Percentiles rank a stretch among this genome's conserved stretches.
phyloP scores from a whole-genome alignment of 2,797 vertebrate species.

The Jordanella pulchra region DNA sequence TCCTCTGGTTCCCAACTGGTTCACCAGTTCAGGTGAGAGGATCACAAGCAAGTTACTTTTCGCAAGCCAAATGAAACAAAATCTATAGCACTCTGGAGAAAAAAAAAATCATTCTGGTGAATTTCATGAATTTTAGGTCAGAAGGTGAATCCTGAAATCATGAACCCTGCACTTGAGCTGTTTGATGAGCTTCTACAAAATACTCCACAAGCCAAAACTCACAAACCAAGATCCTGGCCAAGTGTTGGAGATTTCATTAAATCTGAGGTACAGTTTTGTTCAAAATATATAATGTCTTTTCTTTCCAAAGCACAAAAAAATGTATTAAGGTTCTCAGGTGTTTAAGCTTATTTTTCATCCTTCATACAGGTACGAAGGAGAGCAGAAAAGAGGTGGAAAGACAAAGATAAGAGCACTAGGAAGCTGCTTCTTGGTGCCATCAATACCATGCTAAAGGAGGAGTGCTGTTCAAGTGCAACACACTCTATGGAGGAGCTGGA shows the following conservation, averaged over 20 bases:
- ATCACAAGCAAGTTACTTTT: conserved; percentile 5
- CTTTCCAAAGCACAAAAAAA: background rate
- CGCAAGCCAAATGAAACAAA: background rate
- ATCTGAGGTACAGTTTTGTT: conserved; percentile 49
- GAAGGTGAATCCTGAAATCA: conserved; percentile 53
- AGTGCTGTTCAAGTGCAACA: conserved; percentile 84
- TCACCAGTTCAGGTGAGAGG: conserved; percentile 76
- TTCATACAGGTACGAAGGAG: conserved; percentile 36
- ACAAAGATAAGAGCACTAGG: conserved; percentile 31
- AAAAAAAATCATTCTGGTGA: background rate
- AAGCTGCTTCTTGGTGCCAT: conserved; percentile 77
- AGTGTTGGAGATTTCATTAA: conserved; percentile 85
- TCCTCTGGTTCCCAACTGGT: conserved; percentile 67
- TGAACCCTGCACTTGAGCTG: conserved; percentile 63
- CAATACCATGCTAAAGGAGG: conserved; percentile 78
- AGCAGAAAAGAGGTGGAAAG: conserved; percentile 58
- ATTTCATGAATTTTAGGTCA: conserved; percentile 43
- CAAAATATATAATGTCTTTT: background rate
- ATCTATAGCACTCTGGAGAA: no score
- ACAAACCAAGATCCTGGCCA: conserved; percentile 38
- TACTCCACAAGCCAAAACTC: conserved; percentile 55
- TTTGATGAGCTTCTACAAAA: conserved; percentile 74
- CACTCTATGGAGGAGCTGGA: conserved; percentile 87
- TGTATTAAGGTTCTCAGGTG: background rate
- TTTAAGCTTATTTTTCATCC: background rate